phyloP scores from a whole-genome alignment of 2,888 invertebrate genomes.

The Drosophila percnosoma region DNA sequence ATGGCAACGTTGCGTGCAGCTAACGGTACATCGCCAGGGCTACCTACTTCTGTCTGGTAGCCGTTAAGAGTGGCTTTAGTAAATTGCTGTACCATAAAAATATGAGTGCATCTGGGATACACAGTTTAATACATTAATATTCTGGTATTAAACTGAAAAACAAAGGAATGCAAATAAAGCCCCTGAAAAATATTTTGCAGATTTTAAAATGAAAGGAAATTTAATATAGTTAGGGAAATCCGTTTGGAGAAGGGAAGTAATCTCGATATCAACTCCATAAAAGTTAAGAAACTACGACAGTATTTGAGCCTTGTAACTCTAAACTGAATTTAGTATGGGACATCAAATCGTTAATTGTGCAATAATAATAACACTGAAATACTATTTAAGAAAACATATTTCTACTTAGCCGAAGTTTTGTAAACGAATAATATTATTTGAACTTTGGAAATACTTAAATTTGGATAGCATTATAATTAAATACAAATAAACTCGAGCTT shows the following conservation, averaged over 20 bases:
- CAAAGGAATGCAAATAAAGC: not conserved
- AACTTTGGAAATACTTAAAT: not conserved
- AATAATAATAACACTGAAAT: not conserved
- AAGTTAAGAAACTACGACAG: not conserved
- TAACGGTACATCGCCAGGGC: conserved; percentile 60
- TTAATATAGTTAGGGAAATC: not conserved
- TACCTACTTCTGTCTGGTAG: conserved; percentile 41
- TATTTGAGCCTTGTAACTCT: not conserved
- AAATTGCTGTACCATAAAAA: conserved; percentile 18
- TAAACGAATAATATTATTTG: not conserved
- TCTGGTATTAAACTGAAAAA: not conserved
- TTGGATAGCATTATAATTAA: not conserved
- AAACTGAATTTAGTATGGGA: not conserved
- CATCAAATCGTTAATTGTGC: not conserved
- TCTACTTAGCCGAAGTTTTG: not conserved
- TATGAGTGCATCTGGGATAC: not conserved
- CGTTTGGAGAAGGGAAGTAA: not conserved
- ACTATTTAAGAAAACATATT: not conserved
- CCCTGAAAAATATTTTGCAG: not conserved
- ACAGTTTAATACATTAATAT: not conserved
- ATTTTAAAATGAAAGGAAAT: not conserved
- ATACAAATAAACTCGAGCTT: not conserved
- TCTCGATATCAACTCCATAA: not conserved
- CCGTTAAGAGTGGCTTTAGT: not conserved
- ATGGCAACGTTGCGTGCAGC: conserved; percentile 55